phyloP scores from a whole-genome alignment of 2,888 invertebrate species.

The Meloe dianella region DNA sequence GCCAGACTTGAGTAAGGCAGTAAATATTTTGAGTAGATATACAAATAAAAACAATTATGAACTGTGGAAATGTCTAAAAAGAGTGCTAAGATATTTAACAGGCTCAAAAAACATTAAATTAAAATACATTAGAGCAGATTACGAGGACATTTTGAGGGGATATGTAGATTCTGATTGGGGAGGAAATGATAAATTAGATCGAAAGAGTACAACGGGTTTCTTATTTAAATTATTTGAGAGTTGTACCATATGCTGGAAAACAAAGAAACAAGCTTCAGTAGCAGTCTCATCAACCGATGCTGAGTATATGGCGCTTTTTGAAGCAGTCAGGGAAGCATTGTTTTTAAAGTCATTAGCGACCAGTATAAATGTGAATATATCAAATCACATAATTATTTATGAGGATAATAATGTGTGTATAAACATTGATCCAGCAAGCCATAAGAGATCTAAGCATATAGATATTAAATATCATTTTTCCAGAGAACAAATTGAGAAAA shows the following conservation, averaged over 20 bases:
- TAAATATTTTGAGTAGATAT: constrained; percentile 40
- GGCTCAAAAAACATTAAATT: constrained; percentile 40
- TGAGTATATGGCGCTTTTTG: constrained; percentile 21
- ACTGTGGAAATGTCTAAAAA: constrained; percentile 37
- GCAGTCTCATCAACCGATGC: constrained; percentile 41
- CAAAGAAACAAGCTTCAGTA: too few species aligned
- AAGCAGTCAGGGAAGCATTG: constrained; percentile 13
- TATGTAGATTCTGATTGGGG: constrained; percentile 43
- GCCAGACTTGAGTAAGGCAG: constrained; percentile 29
- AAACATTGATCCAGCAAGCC: constrained; percentile 17
- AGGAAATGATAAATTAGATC: constrained; percentile 20
- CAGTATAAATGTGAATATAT: constrained; percentile 16
- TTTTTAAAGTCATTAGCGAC: constrained; percentile 12
- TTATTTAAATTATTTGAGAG: too few species aligned
- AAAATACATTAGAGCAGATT: constrained; percentile 31
- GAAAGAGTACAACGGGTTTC: constrained; percentile 27
- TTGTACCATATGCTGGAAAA: too few species aligned
- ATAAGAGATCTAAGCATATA: constrained; percentile 33
- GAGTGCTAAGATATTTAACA: constrained; percentile 39
- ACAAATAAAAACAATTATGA: constrained; percentile 36
- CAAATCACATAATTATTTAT: constrained; percentile 3
- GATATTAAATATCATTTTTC: constrained; percentile 45
- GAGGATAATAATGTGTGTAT: constrained; percentile 21
- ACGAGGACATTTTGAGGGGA: constrained; percentile 34
- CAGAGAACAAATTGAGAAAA: constrained; percentile 38